These are phyloP conservation scores for Heteractis magnifica DNA, from an alignment of 92 coral and sea anemone genomes.

Conservation along the genomic window DNA sequence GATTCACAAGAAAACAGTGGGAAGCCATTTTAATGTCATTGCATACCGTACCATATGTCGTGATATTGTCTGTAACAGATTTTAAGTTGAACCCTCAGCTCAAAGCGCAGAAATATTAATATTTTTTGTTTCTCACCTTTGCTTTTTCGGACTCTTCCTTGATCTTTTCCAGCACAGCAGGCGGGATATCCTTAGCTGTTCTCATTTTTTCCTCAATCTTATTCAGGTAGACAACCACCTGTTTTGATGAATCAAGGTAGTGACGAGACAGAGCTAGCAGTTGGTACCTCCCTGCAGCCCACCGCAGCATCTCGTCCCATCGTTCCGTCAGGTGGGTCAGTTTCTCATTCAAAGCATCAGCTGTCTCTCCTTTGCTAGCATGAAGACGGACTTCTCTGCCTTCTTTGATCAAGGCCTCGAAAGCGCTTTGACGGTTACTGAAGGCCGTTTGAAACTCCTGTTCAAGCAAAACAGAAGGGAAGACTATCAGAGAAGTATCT, in stretches of 20 bases:
- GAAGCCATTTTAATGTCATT: too few species aligned
- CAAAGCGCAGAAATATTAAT: too few species aligned
- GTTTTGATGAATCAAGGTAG: slow-evolving; percentile 81
- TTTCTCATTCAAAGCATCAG: slow-evolving; percentile 68
- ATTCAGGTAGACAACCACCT: slow-evolving; percentile 85
- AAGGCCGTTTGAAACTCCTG: slow-evolving; percentile 90
- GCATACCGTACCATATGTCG: too few species aligned
- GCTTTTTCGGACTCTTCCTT: slow-evolving; percentile 84
- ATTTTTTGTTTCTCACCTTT: slow-evolving; percentile 59
- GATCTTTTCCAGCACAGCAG: slow-evolving; percentile 76
- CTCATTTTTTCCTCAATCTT: slow-evolving; percentile 91
- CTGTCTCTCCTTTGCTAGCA: slow-evolving; percentile 79
- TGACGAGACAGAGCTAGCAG: slow-evolving; percentile 88
- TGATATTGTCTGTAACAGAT: too few species aligned
- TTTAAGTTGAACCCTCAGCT: too few species aligned
- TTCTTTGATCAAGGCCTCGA: slow-evolving; percentile 86
- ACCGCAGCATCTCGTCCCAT: slow-evolving; percentile 98
- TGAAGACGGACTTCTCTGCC: slow-evolving; percentile 88
- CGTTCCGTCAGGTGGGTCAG: slow-evolving; percentile 83
- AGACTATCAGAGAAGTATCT: too few species aligned
- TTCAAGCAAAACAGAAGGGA: not conserved
- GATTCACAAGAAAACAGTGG: too few species aligned
- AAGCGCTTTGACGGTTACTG: slow-evolving; percentile 71
- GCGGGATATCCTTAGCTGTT: slow-evolving; percentile 85
- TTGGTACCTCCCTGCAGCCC: slow-evolving; percentile 99